Evolutionary conservation across 92 coral and sea anemone genomes (phyloP).

Genomic region (Epizoanthus illoricatus): DNA sequence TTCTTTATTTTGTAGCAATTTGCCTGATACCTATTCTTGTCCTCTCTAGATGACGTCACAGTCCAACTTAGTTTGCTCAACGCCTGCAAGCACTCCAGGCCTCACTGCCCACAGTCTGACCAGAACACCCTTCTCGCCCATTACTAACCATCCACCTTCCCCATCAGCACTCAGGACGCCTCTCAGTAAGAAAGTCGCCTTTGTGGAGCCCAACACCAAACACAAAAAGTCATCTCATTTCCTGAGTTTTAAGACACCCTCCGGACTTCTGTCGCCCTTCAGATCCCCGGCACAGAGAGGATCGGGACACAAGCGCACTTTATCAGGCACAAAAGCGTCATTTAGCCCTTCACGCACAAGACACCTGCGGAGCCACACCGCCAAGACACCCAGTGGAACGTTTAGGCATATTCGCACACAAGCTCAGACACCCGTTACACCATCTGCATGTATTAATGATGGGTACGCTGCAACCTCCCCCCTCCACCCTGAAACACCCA

Average conservation of each 20-base stretch:
- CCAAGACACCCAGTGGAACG: slow-evolving; percentile 40
- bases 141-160: slow-evolving; percentile 17
- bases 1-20: background rate
- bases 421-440: slow-evolving; percentile 42
- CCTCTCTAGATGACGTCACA: slow-evolving; percentile 13
- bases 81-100: background rate
- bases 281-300: slow-evolving; percentile 40
- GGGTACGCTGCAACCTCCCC: slow-evolving; percentile 24
- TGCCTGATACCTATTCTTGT: background rate
- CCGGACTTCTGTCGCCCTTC: slow-evolving; percentile 53
- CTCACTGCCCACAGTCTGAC: background rate
- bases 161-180: slow-evolving; percentile 19
- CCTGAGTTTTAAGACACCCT: slow-evolving; percentile 42
- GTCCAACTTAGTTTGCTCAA: slow-evolving; percentile 24
- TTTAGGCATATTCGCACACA: slow-evolving; percentile 17
- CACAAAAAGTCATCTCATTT: slow-evolving; percentile 1
- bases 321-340: slow-evolving; percentile 48
- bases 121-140: slow-evolving; percentile 34
- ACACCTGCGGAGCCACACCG: slow-evolving; percentile 49
- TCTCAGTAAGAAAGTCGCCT: slow-evolving; percentile 10
- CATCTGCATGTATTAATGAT: slow-evolving; percentile 45
- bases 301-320: slow-evolving; percentile 49
- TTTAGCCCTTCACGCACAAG: slow-evolving; percentile 51
- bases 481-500: slow-evolving; percentile 26
- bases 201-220: background rate